Base-by-base conservation (phyloP, 2,797 vertebrate species). In the Tokudaia tokunoshimensis region DNA sequence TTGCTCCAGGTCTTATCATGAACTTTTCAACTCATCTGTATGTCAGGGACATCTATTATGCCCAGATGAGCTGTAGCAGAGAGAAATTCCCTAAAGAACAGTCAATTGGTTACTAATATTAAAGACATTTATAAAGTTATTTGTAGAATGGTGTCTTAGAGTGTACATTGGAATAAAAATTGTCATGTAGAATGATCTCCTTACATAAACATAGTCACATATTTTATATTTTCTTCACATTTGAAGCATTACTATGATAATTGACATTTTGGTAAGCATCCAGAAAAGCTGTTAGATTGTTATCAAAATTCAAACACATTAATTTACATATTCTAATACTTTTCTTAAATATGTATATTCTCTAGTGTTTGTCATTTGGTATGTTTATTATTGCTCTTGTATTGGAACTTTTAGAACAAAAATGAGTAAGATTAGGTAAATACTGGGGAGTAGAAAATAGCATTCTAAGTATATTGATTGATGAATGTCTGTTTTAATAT, bases 21-120 rank as follows among this genome's bases (percentile, higher is more conserved):
- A 98, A 98, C 97, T 98, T 98, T 98, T 98, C 95, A 97, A 94
- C 96, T 98, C 67, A 50, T 2, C 0, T n/a, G 3, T 86, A 13
- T 24, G 74, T 96, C 34, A 50, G 31, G 57, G 44, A 72, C 26
- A 57, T 44, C 26, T 94, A 57, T 52, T 96, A 19, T 94, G 47
- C 34, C 29, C 14, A 89, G 72, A 79, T 63, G 12, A 94, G 91
- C 82, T 61, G 11, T 90, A 93, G 57, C 29, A 85, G 37, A 3
- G 10, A 83, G 10, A 94, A 89, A 61, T 72, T 88, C 59, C 91
- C 63, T 76, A 72, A 50, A 47, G 12, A 94, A 59, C 34, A 57
- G 50, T 26, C 80, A 75, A n/a, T 31, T 57, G 24, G 13, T 85
- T 89, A 94, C 44, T 31, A 72, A 80, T 57, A 96, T 24, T 84